Evolutionary conservation across 2,797 vertebrate species (phyloP), one percentile per base, ranked within the genome.

Genomic region (Helarctos malayanus): DNA sequence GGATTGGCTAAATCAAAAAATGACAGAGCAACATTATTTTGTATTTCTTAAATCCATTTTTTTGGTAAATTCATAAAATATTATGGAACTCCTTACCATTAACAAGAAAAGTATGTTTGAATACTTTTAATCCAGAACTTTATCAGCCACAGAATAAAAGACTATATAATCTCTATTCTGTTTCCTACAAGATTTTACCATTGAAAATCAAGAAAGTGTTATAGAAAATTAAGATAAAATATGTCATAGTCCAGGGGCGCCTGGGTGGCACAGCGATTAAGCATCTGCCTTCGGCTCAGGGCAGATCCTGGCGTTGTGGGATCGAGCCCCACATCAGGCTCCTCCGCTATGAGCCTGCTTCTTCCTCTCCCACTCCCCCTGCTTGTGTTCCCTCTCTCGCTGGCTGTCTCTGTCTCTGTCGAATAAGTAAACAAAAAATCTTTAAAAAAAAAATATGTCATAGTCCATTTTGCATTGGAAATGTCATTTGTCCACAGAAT

Each of bases 81-180:
- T 57, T 38, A 83, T 9, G 29, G 49, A 92, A 83, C 14, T 47
- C 49, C 23, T 96, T 91, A 63, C 29, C 69, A 90, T 49, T 92
- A 94, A 69, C 32, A 69, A 95, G 80, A 97, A 96, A 96, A 84
- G 57, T 45, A 82, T 78, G 14, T 79, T 90, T 80, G 52, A 92
- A 63, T 88, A 94, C 18, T 91, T 94, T 95, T 56, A 96, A 63
- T 59, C 5, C 54, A 89, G 13, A 92, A 92, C 35, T 94, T 92
- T 45, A 91, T 25, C 84, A 94, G 45, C 5, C 54, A 87, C 7
- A 68, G 18, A 57, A 13, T 54, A 85, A 68, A 35, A 80, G 21
- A 27, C 12, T 38, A 95, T 78, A 83, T 52, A 90, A 71, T 86
- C 32, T 79, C 45, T 90, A 76, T 68, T 83, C 25, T 73, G 27